phyloP scores from a whole-genome alignment of 2,113 vertebrate species.

The Sebastes fasciatus region DNA sequence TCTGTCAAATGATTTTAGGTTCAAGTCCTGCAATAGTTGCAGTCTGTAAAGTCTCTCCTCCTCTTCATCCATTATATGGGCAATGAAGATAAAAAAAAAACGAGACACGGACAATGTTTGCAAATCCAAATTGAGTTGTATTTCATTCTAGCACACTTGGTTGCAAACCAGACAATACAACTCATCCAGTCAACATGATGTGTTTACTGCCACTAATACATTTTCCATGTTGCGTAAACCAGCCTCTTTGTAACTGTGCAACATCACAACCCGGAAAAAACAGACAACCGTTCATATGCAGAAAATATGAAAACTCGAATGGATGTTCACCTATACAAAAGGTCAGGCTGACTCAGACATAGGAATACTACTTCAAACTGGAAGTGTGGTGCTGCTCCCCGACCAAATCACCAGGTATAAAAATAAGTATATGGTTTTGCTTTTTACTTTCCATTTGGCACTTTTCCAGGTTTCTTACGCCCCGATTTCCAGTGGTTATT shows the following conservation, averaged over 20 bases:
- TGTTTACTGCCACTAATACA: not conserved
- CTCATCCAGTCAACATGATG: slow-evolving; percentile 1
- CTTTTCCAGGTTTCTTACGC: slow-evolving; percentile 65
- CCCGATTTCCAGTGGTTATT: slow-evolving; percentile 76
- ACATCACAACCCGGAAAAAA: not conserved
- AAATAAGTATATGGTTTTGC: not conserved
- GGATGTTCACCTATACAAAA: not conserved
- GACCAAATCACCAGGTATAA: slow-evolving; percentile 6
- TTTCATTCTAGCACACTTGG: slow-evolving; percentile 19
- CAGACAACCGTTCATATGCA: not conserved
- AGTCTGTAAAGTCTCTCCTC: not conserved
- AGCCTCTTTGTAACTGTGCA: not conserved
- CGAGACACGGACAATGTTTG: slow-evolving; percentile 32
- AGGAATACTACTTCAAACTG: slow-evolving; percentile 16
- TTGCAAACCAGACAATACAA: slow-evolving; percentile 32
- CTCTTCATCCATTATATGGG: not conserved
- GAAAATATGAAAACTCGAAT: slow-evolving; percentile 2
- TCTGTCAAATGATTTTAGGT: not conserved
- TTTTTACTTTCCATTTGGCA: slow-evolving; percentile 67
- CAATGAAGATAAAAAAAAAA: not conserved
- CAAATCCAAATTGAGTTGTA: slow-evolving; percentile 38
- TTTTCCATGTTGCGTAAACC: slow-evolving; percentile 1
- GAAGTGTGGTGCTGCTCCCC: not conserved
- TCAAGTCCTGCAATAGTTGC: not conserved
- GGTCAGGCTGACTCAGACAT: not conserved